These are phyloP conservation scores for Hydractinia symbiolongicarpus DNA, from an alignment of 30 jellyfish, hydroid and myxozoan genomes.

Conservation along the genomic window DNA sequence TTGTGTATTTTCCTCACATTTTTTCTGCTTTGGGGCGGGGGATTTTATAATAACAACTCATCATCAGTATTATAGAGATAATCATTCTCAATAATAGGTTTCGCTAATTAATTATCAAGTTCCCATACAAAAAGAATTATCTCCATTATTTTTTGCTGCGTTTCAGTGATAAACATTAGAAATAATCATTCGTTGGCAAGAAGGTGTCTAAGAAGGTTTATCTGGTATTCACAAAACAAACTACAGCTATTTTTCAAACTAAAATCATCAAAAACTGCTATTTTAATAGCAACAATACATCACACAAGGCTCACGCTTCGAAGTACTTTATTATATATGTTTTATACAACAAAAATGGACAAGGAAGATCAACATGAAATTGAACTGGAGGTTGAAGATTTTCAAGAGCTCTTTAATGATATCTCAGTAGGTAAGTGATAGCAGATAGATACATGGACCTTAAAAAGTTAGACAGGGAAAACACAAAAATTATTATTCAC, in stretches of 20 bases:
- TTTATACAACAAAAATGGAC: not conserved
- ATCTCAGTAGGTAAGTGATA: constrained; percentile 13
- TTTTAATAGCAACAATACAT: constrained; percentile 7
- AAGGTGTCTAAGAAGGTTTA: too few relatives aligned
- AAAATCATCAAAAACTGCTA: not conserved
- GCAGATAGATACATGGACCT: not conserved
- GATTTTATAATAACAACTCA: too few relatives aligned
- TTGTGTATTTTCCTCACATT: too few relatives aligned
- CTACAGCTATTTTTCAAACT: constrained; percentile 10
- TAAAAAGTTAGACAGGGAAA: not conserved
- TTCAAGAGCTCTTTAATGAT: constrained; percentile 1
- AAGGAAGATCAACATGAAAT: not conserved
- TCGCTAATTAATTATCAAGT: too few relatives aligned
- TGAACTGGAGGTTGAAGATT: constrained; percentile 11
- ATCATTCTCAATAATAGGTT: too few relatives aligned
- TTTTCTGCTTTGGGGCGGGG: too few relatives aligned
- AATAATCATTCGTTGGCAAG: too few relatives aligned
- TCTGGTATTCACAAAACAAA: not conserved
- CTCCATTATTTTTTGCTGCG: too few relatives aligned
- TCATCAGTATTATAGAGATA: too few relatives aligned
- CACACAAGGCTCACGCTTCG: not conserved
- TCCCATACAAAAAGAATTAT: too few relatives aligned
- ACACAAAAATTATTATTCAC: not conserved
- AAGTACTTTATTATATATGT: not conserved
- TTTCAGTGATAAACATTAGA: too few relatives aligned